A percentile compares a stretch with the other conserved stretches of the same genome.
phyloP scores from a whole-genome alignment of 1,140 invertebrate genomes.

The Aricia agestis region DNA sequence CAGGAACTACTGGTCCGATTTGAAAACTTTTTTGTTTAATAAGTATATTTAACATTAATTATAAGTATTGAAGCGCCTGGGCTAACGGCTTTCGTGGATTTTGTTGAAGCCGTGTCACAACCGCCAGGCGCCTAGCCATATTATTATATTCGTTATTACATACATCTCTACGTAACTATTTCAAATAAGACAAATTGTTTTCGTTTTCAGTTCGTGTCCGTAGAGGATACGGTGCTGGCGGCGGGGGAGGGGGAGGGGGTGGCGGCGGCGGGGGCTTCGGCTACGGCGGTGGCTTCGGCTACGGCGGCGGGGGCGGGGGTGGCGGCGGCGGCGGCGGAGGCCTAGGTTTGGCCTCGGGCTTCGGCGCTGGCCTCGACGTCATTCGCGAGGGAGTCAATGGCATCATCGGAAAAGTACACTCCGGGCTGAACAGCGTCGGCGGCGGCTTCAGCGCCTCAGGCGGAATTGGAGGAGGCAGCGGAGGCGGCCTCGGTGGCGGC shows the following conservation, averaged over 20 bases:
- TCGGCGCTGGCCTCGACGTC: slow-evolving; percentile 37
- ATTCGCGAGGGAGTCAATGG: slow-evolving; percentile 42
- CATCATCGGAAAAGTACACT: slow-evolving; percentile 36
- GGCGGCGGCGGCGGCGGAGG: slow-evolving; percentile 31
- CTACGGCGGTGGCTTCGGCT: slow-evolving; percentile 30
- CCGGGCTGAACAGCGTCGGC: slow-evolving; percentile 30
- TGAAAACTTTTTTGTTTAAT: too few species aligned
- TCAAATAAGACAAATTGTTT: too few species aligned
- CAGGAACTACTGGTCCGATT: too few species aligned
- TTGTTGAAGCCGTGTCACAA: too few species aligned
- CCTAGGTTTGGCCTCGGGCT: slow-evolving; percentile 31
- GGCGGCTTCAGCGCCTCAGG: slow-evolving; percentile 29
- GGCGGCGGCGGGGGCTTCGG: slow-evolving; percentile 37
- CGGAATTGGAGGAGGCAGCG: slow-evolving; percentile 30
- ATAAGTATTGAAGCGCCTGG: too few species aligned
- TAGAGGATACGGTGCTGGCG: slow-evolving; percentile 42
- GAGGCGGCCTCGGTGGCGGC: slow-evolving; percentile 34
- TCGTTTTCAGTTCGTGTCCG: slow-evolving; percentile 64
- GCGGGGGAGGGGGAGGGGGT: slow-evolving; percentile 24
- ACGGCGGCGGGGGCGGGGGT: slow-evolving; percentile 28
- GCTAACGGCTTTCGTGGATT: too few species aligned
- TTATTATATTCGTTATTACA: too few species aligned
- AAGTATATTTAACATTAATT: too few species aligned
- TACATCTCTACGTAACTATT: too few species aligned
- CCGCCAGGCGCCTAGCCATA: too few species aligned